Conservation (phyloP, 1,140 invertebrate genomes). For the Homalodisca vitripennis region DNA sequence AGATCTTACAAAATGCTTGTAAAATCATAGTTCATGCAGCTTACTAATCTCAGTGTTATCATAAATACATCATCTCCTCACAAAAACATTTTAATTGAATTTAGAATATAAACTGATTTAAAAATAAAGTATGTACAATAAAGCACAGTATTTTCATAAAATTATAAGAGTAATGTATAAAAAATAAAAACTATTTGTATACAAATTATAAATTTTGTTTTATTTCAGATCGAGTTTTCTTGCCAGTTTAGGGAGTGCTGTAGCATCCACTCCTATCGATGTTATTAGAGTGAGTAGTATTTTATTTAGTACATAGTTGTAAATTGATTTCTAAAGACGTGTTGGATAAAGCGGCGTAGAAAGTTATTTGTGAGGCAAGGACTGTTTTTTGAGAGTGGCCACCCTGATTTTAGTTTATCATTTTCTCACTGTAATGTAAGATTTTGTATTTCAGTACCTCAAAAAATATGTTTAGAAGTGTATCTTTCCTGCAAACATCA, state of each 20-base stretch:
- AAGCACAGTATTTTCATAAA: neutral
- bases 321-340: neutral
- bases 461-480: neutral
- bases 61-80: too few relatives aligned
- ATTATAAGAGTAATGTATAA: neutral
- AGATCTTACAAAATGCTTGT: too few relatives aligned
- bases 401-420: neutral
- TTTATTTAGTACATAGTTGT: neutral
- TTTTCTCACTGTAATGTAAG: neutral
- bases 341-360: too few relatives aligned
- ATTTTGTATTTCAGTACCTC: neutral
- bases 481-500: too few relatives aligned
- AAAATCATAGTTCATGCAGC: too few relatives aligned
- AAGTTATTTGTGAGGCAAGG: too few relatives aligned
- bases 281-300: slow-evolving; percentile 78
- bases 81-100: too few relatives aligned
- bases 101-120: neutral
- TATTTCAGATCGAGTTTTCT: slow-evolving; percentile 78
- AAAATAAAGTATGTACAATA: neutral
- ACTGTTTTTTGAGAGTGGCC: neutral
- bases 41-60: too few relatives aligned
- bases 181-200: neutral
- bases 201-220: slow-evolving; percentile 25
- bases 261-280: slow-evolving; percentile 93
- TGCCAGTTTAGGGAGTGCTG: slow-evolving; percentile 88